Base-by-base conservation (phyloP, 2,888 invertebrate species). In the Cacoxenus indagator region DNA sequence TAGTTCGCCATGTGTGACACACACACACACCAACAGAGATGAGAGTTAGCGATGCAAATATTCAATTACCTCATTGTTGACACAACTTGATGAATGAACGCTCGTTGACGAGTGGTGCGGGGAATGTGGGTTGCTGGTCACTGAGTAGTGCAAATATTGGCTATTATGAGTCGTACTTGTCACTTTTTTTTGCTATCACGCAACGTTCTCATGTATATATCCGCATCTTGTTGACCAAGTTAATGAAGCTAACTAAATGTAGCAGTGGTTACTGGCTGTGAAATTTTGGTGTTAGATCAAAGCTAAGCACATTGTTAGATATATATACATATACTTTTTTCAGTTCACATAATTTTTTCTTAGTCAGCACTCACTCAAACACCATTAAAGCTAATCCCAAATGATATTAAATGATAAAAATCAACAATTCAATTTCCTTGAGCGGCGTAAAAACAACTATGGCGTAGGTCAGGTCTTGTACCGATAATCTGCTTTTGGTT, bases 21-120 rank as follows among this genome's bases (percentile, higher is more conserved):
- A 17, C 46, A 46, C 46, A 17, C n/a, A 48, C 19, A 19, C 11
- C 9, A 48, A 48, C 48, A 37, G 14, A 37, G 29, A 59, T 45
- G 67, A 74, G 64, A 71, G 66, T 61, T 69, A 22, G 64, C 69
- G 70, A 43, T 68, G 26, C 61, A 67, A 65, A 65, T 51, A 65
- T 64, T 64, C 71, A 55, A 75, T 81, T 83, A 76, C 74, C 79
- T 83, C 80, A 79, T 76, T 83, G 75, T 80, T 79, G 73, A 76
- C 72, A 70, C 76, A 78, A 72, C 70, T 75, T 71, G 57, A 17
- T 55, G 19, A 64, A n/a, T 14, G 19, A 17, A n/a, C 9, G 51
- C 14, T 43, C 22, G 51, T 1, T 19, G 51, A 6, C 6, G 8
- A 19, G 22, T 19, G 51, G 51, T 5, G 19, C 37, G 8, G 4